Conservation (phyloP, 2,888 invertebrate genomes). For the Allacma fusca region DNA sequence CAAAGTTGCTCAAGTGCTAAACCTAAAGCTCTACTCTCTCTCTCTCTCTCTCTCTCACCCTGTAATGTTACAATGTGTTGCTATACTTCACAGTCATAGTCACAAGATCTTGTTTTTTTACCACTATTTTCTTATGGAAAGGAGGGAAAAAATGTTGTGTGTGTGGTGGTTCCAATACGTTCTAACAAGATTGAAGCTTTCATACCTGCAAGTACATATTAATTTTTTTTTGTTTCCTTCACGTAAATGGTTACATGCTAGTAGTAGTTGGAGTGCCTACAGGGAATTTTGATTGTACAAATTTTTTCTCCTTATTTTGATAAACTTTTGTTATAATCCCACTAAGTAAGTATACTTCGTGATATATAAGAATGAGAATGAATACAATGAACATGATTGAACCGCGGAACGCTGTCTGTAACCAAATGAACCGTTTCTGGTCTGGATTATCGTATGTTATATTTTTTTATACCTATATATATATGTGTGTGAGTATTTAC, state of each 20-base stretch:
- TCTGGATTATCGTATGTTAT: not conserved
- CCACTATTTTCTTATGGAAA: constrained; percentile 9
- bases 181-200: too few species aligned
- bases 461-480: not conserved
- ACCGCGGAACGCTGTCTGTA: not conserved
- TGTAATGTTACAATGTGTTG: not conserved
- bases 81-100: not conserved
- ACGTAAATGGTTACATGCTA: too few species aligned
- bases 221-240: too few species aligned
- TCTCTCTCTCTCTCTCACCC: not conserved
- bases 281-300: too few species aligned
- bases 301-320: too few species aligned
- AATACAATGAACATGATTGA: not conserved
- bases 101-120: constrained; percentile 17
- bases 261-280: too few species aligned
- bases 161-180: too few species aligned
- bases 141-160: not conserved
- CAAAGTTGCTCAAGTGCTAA: constrained; percentile 16
- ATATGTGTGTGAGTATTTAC: not conserved
- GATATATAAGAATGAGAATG: not conserved
- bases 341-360: too few species aligned
- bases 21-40: not conserved
- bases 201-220: too few species aligned
- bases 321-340: too few species aligned
- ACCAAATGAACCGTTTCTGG: not conserved